These are phyloP conservation scores for Anas bernieri DNA, from an alignment of 2,797 vertebrate genomes.

Conservation along the genomic window DNA sequence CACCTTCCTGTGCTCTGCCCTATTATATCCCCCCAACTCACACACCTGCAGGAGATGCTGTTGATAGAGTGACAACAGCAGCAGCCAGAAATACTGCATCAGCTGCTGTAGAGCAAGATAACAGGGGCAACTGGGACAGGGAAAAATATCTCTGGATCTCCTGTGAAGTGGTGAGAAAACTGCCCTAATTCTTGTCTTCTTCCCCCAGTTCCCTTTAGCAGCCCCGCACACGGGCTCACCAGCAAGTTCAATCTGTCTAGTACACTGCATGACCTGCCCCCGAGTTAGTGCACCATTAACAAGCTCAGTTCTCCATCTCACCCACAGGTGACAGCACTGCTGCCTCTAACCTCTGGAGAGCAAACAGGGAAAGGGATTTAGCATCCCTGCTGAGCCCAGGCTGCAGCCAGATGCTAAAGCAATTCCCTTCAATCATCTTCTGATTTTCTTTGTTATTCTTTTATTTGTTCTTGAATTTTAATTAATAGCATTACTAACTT, in stretches of 20 bases:
- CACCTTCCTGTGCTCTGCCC: neutral
- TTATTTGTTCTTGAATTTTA: neutral
- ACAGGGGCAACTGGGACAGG: fast-evolving
- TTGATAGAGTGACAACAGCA: neutral
- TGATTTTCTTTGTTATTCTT: neutral
- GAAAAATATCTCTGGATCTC: neutral
- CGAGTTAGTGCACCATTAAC: neutral
- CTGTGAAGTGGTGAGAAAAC: neutral
- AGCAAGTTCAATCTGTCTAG: neutral
- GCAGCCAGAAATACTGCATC: neutral
- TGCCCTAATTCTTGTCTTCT: neutral
- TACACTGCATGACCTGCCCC: neutral
- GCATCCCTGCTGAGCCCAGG: neutral
- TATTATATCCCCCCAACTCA: neutral
- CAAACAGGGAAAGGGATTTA: neutral
- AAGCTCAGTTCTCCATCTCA: neutral
- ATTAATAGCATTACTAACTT: neutral
- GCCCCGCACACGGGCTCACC: fast-evolving
- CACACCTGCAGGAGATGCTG: neutral
- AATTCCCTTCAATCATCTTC: neutral
- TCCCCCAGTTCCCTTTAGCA: neutral
- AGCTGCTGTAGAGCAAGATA: neutral
- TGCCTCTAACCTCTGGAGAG: neutral
- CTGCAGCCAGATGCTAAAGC: neutral
- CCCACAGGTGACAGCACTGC: constrained; percentile 1